Evolutionary conservation across 2,113 vertebrate species (phyloP), one percentile per base, ranked within the genome.

Genomic region (Onychostruthus taczanowskii): DNA sequence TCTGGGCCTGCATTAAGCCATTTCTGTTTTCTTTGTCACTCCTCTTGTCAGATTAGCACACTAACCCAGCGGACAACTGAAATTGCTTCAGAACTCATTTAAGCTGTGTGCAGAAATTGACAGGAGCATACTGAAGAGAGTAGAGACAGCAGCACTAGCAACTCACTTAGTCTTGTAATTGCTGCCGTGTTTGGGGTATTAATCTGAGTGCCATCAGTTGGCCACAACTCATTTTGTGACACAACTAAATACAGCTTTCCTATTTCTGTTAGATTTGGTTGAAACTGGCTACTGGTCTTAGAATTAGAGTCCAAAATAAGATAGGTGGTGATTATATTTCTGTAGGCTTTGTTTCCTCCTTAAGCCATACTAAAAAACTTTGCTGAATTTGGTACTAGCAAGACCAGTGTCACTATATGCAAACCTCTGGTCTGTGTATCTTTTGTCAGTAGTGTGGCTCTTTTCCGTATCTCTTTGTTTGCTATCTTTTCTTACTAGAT

Each of bases 1-100:
- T 81, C 59, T 70, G 76, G 58, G 83, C 67, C 21, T 61, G 18
- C 26, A 19, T 66, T 72, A 73, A 80, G 46, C 55, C 19, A 8
- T 67, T 93, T 84, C 44, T 92, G 44, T 83, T 86, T 87, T 46
- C 50, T 91, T 90, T 92, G 78, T 88, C 75, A 58, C 26, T 85
- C 28, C 46, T 75, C 37, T 41, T 64, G n/a, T 77, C 55, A 66
- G 72, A 69, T 80, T 43, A 77, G 59, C 1, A 0, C 46, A 31
- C 52, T 69, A 62, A 46, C 35, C 44, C n/a, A 62, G 58, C 0
- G 0, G 46, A 70, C 16, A 43, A 13, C 59, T 85, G 70, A 44
- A 94, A 68, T 66, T 64, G 26, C 47, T 55, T 66, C 33, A 55
- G 52, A 70, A 24, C 31, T 81, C 33, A 20, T 49, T 46, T 46